Conservation (phyloP, 2,113 vertebrate genomes). For the Pontoporia blainvillei region DNA sequence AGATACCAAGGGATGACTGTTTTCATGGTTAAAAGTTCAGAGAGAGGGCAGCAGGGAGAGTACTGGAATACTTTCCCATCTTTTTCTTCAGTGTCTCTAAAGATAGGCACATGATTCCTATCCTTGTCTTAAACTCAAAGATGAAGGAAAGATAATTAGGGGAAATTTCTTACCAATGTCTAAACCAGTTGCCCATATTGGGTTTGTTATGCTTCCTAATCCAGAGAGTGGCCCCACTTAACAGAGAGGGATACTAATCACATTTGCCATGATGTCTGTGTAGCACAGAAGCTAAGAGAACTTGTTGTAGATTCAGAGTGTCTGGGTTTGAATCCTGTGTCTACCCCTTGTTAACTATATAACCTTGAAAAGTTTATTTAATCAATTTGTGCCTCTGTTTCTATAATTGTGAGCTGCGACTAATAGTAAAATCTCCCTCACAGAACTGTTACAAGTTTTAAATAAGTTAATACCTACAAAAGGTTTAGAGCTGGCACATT, state of each 20-base stretch:
- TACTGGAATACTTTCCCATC: too few species aligned
- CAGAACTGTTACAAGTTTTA: background rate
- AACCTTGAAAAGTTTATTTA: background rate
- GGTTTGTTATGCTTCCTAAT: background rate
- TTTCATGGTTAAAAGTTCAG: background rate
- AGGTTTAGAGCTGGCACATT: background rate
- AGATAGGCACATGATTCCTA: background rate
- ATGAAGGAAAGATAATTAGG: background rate
- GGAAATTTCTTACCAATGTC: background rate
- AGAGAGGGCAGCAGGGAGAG: background rate
- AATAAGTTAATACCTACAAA: background rate
- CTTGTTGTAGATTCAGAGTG: background rate
- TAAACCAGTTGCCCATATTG: background rate
- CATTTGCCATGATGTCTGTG: rapidly evolving
- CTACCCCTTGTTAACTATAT: background rate
- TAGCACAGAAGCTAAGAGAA: background rate
- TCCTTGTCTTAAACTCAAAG: background rate
- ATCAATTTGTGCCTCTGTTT: background rate
- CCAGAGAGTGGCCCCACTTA: background rate
- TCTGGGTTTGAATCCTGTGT: background rate
- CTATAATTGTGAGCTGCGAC: background rate
- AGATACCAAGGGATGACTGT: background rate
- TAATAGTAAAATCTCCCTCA: background rate
- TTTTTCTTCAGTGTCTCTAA: background rate
- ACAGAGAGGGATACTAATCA: background rate